Conservation (phyloP, 35 echinoderm and acorn worm genomes). For the Anneissia japonica region DNA sequence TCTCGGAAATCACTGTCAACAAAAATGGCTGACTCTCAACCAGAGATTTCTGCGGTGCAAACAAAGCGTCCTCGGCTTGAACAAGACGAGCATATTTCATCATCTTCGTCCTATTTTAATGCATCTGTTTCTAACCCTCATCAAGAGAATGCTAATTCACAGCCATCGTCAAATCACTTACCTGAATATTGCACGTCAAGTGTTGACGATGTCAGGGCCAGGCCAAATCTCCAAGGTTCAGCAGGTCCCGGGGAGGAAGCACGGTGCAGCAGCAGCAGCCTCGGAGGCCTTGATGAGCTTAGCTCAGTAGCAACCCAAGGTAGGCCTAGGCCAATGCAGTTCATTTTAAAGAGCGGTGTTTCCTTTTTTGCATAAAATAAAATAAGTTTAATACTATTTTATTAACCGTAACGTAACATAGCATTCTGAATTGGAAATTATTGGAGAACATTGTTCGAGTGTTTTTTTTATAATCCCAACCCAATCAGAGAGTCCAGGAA, state of each 20-base stretch:
- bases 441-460: too few relatives aligned
- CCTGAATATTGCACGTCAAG: not conserved
- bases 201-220: not conserved
- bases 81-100: conserved; percentile 3
- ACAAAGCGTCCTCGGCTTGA: conserved; percentile 38
- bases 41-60: conserved; percentile 5
- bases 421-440: too few relatives aligned
- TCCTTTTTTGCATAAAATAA: too few relatives aligned
- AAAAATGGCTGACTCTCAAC: conserved; percentile 37
- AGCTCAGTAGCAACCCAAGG: not conserved
- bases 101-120: not conserved
- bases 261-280: not conserved
- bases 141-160: not conserved
- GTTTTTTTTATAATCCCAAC: too few relatives aligned
- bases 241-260: not conserved
- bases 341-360: too few relatives aligned
- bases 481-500: too few relatives aligned
- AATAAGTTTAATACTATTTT: too few relatives aligned
- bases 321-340: too few relatives aligned
- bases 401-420: too few relatives aligned
- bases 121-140: not conserved
- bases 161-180: not conserved
- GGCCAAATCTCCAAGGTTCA: not conserved
- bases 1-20: not conserved
- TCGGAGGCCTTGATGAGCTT: not conserved